phyloP scores from a whole-genome alignment of 1,140 invertebrate species.

The Tenebrio molitor region DNA sequence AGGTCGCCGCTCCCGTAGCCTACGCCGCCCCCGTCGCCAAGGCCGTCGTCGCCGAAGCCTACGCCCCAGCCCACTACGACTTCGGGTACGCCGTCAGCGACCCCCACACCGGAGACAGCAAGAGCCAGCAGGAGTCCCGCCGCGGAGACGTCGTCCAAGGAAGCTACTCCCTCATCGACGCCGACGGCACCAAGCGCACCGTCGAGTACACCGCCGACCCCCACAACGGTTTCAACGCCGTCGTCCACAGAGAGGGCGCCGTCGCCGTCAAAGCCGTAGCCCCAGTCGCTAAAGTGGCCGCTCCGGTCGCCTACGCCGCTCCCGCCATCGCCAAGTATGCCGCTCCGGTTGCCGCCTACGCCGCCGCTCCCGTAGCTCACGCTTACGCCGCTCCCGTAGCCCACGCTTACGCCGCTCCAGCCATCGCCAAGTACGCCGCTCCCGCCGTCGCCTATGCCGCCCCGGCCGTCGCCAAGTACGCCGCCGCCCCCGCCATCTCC shows the following conservation, averaged over 20 bases:
- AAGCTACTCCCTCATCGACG: slow-evolving; percentile 67
- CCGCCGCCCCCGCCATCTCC: slow-evolving; percentile 43
- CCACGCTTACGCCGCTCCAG: slow-evolving; percentile 35
- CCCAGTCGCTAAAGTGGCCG: slow-evolving; percentile 49
- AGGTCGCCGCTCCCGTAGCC: slow-evolving; percentile 56
- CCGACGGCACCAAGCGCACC: slow-evolving; percentile 69
- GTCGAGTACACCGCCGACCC: slow-evolving; percentile 70
- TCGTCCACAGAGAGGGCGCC: slow-evolving; percentile 53
- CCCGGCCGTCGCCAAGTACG: slow-evolving; percentile 53
- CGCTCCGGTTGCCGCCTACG: slow-evolving; percentile 48
- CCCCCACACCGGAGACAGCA: slow-evolving; percentile 68
- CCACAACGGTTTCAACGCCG: slow-evolving; percentile 68
- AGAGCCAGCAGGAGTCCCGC: slow-evolving; percentile 57
- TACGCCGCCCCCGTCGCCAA: slow-evolving; percentile 61
- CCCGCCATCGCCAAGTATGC: slow-evolving; percentile 37
- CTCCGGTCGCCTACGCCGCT: slow-evolving; percentile 60
- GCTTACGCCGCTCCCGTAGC: slow-evolving; percentile 47
- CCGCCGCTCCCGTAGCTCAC: slow-evolving; percentile 57
- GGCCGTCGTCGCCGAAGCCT: slow-evolving; percentile 60
- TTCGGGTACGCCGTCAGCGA: slow-evolving; percentile 63
- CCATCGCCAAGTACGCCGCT: slow-evolving; percentile 64
- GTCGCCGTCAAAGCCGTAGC: slow-evolving; percentile 65
- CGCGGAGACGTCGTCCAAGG: slow-evolving; percentile 59
- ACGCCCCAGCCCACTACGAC: slow-evolving; percentile 55
- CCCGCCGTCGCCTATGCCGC: slow-evolving; percentile 58